Evolutionary conservation across 2,888 invertebrate species (phyloP), one percentile per base, ranked within the genome.

Genomic region (Cosmia trapezina): DNA sequence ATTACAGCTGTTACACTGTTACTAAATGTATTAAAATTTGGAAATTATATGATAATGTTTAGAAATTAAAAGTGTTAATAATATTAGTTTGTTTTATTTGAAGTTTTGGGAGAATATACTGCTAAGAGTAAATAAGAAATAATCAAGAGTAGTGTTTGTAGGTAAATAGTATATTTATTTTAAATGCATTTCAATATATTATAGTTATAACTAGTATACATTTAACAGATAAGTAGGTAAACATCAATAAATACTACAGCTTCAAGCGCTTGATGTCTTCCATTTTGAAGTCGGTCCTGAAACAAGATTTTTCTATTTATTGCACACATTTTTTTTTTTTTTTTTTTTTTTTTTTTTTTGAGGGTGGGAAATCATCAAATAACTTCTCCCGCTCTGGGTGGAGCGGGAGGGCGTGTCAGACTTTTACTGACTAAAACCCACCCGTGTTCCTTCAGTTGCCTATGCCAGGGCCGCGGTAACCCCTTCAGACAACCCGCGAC

Each of bases 201-300:
- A 70, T 62, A 45, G 22, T 62, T 69, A 51, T 59, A 56, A 72
- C 71, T 45, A 37, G n/a, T 45, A 70, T 12, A 66, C 28, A 61
- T 72, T 71, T 62, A 59, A 51, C n/a, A 78, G 28, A 62, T 47
- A 62, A 28, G 11, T 66, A 71, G 60, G 41, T 33, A 45, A 17
- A 63, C 41, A 60, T 56, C 17, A 66, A 61, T 73, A 62, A 70
- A 67, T 61, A 72, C 60, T 92, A 95, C 9, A 95, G 85, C 70
- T 95, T 95, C 68, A 95, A 78, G 4, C 95, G 97, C 91, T 98
- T 98, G 85, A 99, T 98, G 78, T 99, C 99, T 87, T 99, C 99
- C 86, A 97, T 96, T 85, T 98, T 97, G 92, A 99, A 98, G 94
- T 99, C 99, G 65, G 96, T 97, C 88, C 98, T 98, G 94, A 75